These are phyloP conservation scores for Eulemur macaco DNA, from an alignment of 2,113 vertebrate species.

Conservation along the genomic window DNA sequence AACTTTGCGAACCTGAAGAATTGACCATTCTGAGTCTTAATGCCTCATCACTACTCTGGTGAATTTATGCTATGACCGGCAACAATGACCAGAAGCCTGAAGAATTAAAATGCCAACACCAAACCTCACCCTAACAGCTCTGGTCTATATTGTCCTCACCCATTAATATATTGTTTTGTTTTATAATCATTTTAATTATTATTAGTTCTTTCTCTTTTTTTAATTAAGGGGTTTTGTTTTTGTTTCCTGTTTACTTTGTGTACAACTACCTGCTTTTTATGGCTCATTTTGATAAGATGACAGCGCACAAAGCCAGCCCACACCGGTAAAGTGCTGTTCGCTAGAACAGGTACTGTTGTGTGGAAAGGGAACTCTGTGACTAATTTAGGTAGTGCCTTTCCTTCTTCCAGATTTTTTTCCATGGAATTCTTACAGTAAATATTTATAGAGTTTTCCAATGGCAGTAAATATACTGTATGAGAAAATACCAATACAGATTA, in stretches of 20 bases:
- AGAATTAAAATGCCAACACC: no score
- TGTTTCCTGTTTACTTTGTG: constrained; percentile 81
- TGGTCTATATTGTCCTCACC: no score
- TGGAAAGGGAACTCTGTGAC: constrained; percentile 61
- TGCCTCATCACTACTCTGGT: no score
- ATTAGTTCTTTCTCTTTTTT: constrained; percentile 80
- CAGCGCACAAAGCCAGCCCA: constrained; percentile 82
- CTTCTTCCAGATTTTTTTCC: constrained; percentile 77
- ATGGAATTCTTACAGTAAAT: constrained; percentile 75
- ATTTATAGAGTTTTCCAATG: constrained; percentile 77
- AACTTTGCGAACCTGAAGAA: no score
- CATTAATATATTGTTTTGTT: constrained; percentile 71
- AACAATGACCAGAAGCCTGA: no score
- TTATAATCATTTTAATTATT: constrained; percentile 94
- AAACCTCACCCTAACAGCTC: no score
- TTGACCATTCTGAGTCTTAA: no score
- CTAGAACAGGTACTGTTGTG: constrained; percentile 73
- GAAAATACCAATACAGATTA: no score
- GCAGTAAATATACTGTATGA: constrained; percentile 70
- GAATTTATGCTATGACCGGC: no score
- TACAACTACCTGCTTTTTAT: constrained; percentile 86
- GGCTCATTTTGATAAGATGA: constrained; percentile 80
- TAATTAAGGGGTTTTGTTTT: constrained; percentile 74
- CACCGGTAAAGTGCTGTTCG: constrained; percentile 79
- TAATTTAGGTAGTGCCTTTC: constrained; percentile 76